phyloP scores from a whole-genome alignment of 2,797 vertebrate species.

The Epinephelus awoara region DNA sequence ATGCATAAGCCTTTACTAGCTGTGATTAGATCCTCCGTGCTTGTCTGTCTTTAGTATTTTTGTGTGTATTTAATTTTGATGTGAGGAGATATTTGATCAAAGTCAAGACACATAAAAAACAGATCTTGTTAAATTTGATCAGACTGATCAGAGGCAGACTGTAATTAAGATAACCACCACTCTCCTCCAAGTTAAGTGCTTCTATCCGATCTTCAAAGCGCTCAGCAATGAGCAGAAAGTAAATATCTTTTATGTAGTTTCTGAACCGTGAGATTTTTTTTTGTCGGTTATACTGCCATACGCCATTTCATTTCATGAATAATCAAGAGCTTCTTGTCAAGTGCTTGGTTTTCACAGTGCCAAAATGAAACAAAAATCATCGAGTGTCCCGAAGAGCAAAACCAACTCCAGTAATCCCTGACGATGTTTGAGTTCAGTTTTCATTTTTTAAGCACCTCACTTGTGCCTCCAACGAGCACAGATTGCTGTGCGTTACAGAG shows the following conservation, averaged over 20 bases:
- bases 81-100: conserved; percentile 14
- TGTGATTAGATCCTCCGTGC: neutral
- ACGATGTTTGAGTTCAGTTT: conserved; percentile 39
- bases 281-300: neutral
- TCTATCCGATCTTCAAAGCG: conserved; percentile 31
- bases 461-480: conserved; percentile 45
- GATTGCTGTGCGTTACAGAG: conserved; percentile 37
- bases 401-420: conserved; percentile 48
- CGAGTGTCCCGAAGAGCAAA: conserved; percentile 44
- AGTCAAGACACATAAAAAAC: conserved; percentile 38
- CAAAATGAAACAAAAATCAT: conserved; percentile 47
- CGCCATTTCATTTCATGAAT: conserved; percentile 31
- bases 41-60: conserved; percentile 1
- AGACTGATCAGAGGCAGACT: conserved; percentile 25
- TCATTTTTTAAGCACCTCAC: conserved; percentile 40
- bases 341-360: conserved; percentile 49
- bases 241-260: conserved; percentile 22
- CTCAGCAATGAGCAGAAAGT: conserved; percentile 26
- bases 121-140: conserved; percentile 49
- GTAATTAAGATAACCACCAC: conserved; percentile 40
- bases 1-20: neutral
- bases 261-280: conserved; percentile 17
- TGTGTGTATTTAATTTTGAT: neutral
- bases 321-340: conserved; percentile 30
- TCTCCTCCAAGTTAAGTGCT: conserved; percentile 27